Conservation (phyloP, 2,113 vertebrate genomes). For the Nerophis ophidion region DNA sequence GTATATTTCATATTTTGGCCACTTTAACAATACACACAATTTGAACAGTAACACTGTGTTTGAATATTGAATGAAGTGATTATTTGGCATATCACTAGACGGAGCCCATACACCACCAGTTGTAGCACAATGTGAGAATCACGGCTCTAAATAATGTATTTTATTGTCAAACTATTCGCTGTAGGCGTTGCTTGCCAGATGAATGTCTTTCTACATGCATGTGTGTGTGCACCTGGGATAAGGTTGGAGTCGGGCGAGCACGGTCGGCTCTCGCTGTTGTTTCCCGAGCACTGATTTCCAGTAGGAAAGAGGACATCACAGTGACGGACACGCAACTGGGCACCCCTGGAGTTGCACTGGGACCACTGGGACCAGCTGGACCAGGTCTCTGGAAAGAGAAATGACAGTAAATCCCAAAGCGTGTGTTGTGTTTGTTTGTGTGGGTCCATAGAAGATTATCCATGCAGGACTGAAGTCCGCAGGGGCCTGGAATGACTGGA, state of each 20-base stretch:
- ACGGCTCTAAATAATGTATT: conserved; percentile 25
- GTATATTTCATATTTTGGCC: too few relatives aligned
- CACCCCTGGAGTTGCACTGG: conserved; percentile 76
- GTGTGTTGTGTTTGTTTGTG: background rate
- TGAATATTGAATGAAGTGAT: too few relatives aligned
- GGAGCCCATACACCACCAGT: too few relatives aligned
- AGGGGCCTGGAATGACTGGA: conserved; percentile 20
- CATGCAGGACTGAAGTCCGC: conserved; percentile 30
- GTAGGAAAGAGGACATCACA: conserved; percentile 86
- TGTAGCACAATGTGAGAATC: too few relatives aligned
- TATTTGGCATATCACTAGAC: too few relatives aligned
- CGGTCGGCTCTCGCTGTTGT: conserved; percentile 78
- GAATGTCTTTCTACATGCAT: conserved; percentile 1
- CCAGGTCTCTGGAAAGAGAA: conserved; percentile 84
- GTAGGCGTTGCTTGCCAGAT: conserved; percentile 20
- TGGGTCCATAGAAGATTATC: conserved; percentile 49
- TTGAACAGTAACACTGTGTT: too few relatives aligned
- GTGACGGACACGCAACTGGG: conserved; percentile 80
- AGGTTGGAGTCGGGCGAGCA: conserved; percentile 85
- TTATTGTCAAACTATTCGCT: conserved; percentile 43
- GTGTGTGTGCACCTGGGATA: conserved; percentile 79
- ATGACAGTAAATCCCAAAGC: conserved; percentile 30
- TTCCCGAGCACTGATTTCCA: conserved; percentile 88
- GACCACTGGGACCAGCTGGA: conserved; percentile 93
- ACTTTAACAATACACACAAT: too few relatives aligned